Conservation (phyloP, 2,113 vertebrate genomes). For the Accipiter virgatus region DNA sequence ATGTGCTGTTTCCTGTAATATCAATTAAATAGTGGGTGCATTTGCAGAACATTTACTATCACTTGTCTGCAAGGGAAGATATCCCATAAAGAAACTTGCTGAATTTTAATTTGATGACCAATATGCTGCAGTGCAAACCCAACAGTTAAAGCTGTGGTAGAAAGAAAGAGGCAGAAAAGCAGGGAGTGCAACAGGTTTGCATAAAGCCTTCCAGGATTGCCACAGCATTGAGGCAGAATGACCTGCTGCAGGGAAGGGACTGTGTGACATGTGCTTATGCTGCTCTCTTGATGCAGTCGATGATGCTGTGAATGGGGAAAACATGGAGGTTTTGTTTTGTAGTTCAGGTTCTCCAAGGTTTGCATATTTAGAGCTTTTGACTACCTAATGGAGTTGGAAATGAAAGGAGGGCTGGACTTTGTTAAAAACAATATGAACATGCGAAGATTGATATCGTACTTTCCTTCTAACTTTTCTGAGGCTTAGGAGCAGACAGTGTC, state of each 20-base stretch:
- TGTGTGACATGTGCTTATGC: background rate
- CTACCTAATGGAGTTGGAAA: background rate
- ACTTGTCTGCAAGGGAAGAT: background rate
- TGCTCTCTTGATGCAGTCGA: background rate
- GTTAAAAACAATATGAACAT: background rate
- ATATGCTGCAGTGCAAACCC: background rate
- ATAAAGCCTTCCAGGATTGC: background rate
- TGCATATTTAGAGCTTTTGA: background rate
- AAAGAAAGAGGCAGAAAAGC: background rate
- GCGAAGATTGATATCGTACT: background rate
- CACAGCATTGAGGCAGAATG: rapidly evolving
- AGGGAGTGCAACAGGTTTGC: background rate
- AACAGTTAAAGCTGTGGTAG: background rate
- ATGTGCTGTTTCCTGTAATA: background rate
- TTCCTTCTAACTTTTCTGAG: background rate
- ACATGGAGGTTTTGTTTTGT: background rate
- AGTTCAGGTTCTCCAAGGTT: background rate
- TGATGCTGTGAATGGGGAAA: background rate
- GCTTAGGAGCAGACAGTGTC: background rate
- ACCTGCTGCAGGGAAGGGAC: background rate
- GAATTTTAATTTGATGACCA: background rate
- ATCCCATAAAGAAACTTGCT: background rate
- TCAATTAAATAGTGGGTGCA: background rate
- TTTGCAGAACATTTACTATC: background rate
- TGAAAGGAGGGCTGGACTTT: background rate